Percentiles rank a stretch among this genome's conserved stretches.
Evolutionary conservation across 2,797 vertebrate genomes (phyloP).

Genomic region (Hipposideros larvatus): DNA sequence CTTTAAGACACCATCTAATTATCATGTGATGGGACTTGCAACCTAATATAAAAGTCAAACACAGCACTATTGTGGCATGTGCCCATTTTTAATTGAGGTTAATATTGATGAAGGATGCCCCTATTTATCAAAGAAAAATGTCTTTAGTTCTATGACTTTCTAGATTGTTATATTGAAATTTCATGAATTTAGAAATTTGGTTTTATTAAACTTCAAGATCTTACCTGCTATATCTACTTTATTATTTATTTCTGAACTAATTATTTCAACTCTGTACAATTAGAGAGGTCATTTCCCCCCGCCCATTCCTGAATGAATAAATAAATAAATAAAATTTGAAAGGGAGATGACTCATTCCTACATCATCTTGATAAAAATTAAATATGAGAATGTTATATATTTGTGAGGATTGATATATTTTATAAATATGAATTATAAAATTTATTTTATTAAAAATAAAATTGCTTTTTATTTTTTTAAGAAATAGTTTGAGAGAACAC

Average conservation of each 20-base stretch:
- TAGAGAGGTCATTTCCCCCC: background rate
- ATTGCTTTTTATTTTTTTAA: conserved; percentile 30
- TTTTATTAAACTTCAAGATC: background rate
- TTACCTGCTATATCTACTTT: background rate
- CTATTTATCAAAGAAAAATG: background rate
- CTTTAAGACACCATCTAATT: background rate
- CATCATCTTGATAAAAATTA: background rate
- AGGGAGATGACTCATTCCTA: background rate
- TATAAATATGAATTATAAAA: background rate
- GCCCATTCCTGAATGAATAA: background rate
- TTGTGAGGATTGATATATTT: background rate
- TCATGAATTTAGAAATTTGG: background rate
- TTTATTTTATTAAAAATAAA: background rate
- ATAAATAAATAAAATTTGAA: background rate
- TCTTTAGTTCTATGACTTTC: background rate
- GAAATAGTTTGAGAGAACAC: background rate
- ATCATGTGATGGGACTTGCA: background rate
- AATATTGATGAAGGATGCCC: background rate
- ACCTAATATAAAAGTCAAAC: background rate
- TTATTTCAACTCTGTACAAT: background rate
- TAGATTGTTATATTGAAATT: background rate
- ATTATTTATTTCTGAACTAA: conserved; percentile 26
- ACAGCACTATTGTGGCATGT: background rate
- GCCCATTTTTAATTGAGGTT: background rate
- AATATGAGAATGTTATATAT: background rate